Conservation (phyloP, 2,888 invertebrate genomes). For the Formica aserva region DNA sequence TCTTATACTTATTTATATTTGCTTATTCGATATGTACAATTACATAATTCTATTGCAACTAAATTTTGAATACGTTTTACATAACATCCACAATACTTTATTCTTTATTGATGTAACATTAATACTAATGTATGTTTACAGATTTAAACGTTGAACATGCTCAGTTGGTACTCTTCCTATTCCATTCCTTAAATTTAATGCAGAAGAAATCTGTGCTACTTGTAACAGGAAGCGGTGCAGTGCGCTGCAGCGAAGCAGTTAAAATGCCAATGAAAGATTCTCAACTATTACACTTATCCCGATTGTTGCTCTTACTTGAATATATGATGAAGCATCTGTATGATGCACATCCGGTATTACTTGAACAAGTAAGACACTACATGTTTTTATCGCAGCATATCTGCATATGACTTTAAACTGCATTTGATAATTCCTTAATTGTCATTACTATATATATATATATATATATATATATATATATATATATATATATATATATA, state of each 20-base stretch:
- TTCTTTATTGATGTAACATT: constrained; percentile 1
- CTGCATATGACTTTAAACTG: constrained; percentile 8
- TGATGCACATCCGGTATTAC: constrained; percentile 94
- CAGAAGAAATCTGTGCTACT: constrained; percentile 98
- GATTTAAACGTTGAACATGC: constrained; percentile 98
- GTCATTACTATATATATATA: constrained; percentile 9
- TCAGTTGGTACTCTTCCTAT: constrained; percentile 96
- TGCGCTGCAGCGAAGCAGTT: constrained; percentile 89
- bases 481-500: not conserved
- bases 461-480: too few species aligned
- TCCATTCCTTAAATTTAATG: constrained; percentile 97
- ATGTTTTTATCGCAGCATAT: constrained; percentile 3
- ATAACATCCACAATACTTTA: not conserved
- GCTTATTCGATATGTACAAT: not conserved
- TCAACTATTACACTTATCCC: constrained; percentile 93
- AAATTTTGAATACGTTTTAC: not conserved
- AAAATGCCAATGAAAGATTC: constrained; percentile 88
- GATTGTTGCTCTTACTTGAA: constrained; percentile 95
- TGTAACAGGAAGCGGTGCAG: constrained; percentile 92
- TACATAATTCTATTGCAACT: not conserved
- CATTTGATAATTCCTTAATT: constrained; percentile 29
- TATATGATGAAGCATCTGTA: constrained; percentile 98
- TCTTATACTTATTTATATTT: not conserved
- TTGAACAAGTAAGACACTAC: constrained; percentile 91
- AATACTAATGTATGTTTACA: constrained; percentile 81